Percentiles rank a stretch among this genome's conserved stretches.
Evolutionary conservation across 2,888 invertebrate genomes (phyloP).

Genomic region (Campoletis raptor): DNA sequence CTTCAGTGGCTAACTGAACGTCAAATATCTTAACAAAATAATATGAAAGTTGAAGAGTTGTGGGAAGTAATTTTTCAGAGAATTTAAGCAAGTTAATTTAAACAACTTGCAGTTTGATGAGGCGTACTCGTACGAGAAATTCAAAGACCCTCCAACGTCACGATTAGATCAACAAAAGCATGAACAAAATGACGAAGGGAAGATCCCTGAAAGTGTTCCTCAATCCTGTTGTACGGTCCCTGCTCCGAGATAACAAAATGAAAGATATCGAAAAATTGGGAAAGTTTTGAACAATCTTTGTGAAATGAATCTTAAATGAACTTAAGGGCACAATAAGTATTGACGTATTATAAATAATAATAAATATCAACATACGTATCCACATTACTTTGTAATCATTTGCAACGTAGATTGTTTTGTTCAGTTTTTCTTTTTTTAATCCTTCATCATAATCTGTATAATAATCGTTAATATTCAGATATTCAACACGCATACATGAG

Average conservation of each 20-base stretch:
- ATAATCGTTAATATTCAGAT: conserved; percentile 67
- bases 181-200: conserved; percentile 36
- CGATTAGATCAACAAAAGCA: conserved; percentile 36
- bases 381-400: conserved; percentile 50
- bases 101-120: conserved; percentile 60
- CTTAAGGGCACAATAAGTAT: conserved; percentile 34
- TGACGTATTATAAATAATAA: not conserved
- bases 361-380: not conserved
- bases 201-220: conserved; percentile 38
- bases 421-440: conserved; percentile 45
- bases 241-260: conserved; percentile 21
- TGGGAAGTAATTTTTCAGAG: not conserved
- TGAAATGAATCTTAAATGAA: no score
- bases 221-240: conserved; percentile 34
- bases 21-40: no score
- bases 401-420: conserved; percentile 47
- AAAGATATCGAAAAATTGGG: conserved; percentile 7
- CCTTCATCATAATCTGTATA: conserved; percentile 65
- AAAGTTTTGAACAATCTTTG: not conserved
- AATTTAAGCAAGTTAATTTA: not conserved
- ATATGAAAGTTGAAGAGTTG: no score
- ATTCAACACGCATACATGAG: conserved; percentile 65
- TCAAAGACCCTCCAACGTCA: conserved; percentile 48
- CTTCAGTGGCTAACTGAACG: no score
- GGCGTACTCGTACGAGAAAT: conserved; percentile 54